A percentile compares a stretch with the other conserved stretches of the same genome.
These are phyloP conservation scores for Drosophila arawakana DNA, from an alignment of 1,140 invertebrate species.

Conservation along the genomic window DNA sequence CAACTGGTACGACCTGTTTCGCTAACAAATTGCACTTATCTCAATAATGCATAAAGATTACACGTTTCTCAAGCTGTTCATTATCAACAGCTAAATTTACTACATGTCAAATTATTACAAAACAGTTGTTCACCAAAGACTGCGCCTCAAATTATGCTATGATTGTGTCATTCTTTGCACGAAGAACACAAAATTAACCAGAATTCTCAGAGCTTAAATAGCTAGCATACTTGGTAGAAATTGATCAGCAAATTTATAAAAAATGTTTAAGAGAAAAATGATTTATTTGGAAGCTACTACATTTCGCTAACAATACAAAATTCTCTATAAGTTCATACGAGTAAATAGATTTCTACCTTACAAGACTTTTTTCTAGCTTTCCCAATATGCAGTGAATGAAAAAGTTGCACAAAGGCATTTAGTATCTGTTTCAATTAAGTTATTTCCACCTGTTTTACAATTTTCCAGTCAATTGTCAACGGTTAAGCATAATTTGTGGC, in stretches of 20 bases:
- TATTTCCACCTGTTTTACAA: not conserved
- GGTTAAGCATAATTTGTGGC: slow-evolving; percentile 10
- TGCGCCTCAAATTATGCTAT: slow-evolving; percentile 42
- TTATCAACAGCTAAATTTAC: not conserved
- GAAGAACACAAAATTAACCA: too few relatives aligned
- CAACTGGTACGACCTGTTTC: slow-evolving; percentile 21
- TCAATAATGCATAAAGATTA: not conserved
- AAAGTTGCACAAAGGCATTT: too few relatives aligned
- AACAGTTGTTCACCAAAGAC: not conserved
- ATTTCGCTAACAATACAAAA: too few relatives aligned
- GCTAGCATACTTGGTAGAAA: too few relatives aligned
- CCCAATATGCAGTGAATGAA: too few relatives aligned
- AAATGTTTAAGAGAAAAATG: too few relatives aligned
- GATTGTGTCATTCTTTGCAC: not conserved
- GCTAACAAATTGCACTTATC: slow-evolving; percentile 21
- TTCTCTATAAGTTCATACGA: too few relatives aligned
- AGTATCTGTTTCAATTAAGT: not conserved
- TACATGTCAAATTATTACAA: not conserved
- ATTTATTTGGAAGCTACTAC: too few relatives aligned
- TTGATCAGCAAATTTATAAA: too few relatives aligned
- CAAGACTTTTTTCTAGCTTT: too few relatives aligned
- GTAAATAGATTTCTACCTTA: too few relatives aligned
- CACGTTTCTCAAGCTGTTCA: slow-evolving; percentile 1
- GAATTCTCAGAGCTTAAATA: too few relatives aligned
- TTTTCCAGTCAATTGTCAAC: slow-evolving; percentile 22